Evolutionary conservation across 2,888 invertebrate species (phyloP), one percentile per base, ranked within the genome.

Genomic region (Cyrtodaria siliqua): DNA sequence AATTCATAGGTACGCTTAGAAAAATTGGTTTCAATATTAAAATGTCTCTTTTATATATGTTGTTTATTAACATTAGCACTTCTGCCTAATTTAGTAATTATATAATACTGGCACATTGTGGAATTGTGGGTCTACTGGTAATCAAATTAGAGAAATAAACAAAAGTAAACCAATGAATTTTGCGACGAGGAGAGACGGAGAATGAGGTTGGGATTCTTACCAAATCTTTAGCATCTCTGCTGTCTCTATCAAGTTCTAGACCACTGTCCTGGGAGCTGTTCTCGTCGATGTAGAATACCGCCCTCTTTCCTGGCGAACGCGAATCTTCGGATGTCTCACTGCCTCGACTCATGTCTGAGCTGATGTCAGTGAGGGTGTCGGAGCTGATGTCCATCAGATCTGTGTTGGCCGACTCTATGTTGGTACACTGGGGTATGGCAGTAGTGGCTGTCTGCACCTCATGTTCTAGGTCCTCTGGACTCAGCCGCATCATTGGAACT

Each of bases 241-340:
- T 82, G 24, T 87, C 88, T 63, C 82, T 81, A n/a, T 90, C 91
- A 49, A 86, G 62, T 23, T 88, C 85, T 6, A 91, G 79, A 42
- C 91, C 91, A 77, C 91, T 91, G 81, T 91, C 91, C 62, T 90
- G 90, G 26, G 91, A 91, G 59, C 83, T 84, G 56, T 76, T 84
- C 49, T 90, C 90, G 23, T 89, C 90, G 18, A 83, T 50, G 62
- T 55, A 83, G 59, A 85, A 85, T 16, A 62, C 57, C 1, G 57
- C 70, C 44, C 52, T 72, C 61, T 66, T 76, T 20, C 57, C 62
- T 16, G 47, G 27, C 9, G 55, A 56, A 18, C 40, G 29, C 2
- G 27, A 29, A 0, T 27, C 24, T 12, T 24, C 29, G 27, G 8
- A 27, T 6, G 49, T 20, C n/a, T 40, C 24, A 18, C 57, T 27